phyloP scores from a whole-genome alignment of 2,113 vertebrate genomes.

The Panthera uncia region DNA sequence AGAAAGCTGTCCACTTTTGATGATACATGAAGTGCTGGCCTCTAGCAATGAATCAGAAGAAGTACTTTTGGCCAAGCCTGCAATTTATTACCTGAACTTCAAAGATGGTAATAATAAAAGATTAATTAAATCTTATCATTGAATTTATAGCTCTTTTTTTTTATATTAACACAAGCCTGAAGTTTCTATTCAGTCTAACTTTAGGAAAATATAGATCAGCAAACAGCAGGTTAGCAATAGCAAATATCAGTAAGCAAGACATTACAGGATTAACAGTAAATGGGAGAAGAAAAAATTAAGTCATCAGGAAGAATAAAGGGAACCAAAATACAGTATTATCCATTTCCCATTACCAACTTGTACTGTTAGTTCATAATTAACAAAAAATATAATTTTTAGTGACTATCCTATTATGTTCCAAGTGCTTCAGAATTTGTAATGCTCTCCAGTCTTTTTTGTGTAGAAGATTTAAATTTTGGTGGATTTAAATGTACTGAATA shows the following conservation, averaged over 20 bases:
- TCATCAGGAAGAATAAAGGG: constrained; percentile 65
- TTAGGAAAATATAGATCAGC: constrained; percentile 66
- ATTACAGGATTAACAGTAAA: constrained; percentile 73
- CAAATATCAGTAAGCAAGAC: constrained; percentile 73
- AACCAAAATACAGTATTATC: constrained; percentile 35
- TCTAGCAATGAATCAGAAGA: constrained; percentile 86
- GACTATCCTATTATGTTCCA: not conserved
- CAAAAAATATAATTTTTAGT: constrained; percentile 53
- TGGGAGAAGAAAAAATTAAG: constrained; percentile 70
- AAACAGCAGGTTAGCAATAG: constrained; percentile 77
- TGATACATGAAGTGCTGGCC: constrained; percentile 89
- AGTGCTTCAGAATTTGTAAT: not conserved
- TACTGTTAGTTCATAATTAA: constrained; percentile 64
- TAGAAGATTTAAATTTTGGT: constrained; percentile 16
- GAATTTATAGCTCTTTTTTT: constrained; percentile 82
- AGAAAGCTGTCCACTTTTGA: constrained; percentile 89
- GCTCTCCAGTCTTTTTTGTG: not conserved
- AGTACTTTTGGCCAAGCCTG: constrained; percentile 83
- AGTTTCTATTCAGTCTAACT: constrained; percentile 84
- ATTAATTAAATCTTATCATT: constrained; percentile 88
- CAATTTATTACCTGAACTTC: constrained; percentile 87
- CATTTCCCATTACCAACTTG: constrained; percentile 51
- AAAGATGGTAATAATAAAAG: constrained; percentile 87
- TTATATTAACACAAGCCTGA: constrained; percentile 80
- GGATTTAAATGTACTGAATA: not conserved